Percentiles rank a stretch among this genome's conserved stretches.
Evolutionary conservation across 2,797 vertebrate species (phyloP).

Genomic region (Sebastes steindachneri): DNA sequence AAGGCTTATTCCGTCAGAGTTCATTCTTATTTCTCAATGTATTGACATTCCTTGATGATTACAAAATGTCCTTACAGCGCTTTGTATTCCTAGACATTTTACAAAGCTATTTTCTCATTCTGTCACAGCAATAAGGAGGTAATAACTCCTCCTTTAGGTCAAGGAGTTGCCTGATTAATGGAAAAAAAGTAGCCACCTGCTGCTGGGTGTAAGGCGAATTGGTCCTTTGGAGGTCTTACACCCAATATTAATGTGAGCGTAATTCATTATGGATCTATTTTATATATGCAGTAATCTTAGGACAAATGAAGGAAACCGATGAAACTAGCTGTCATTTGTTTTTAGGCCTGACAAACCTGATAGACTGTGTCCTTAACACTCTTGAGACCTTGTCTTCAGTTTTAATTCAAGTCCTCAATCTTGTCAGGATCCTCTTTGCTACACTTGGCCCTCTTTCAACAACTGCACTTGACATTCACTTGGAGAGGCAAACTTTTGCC

Average conservation of each 20-base stretch:
- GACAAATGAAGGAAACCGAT: background rate
- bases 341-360: background rate
- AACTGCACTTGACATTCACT: background rate
- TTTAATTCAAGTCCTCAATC: background rate
- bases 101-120: background rate
- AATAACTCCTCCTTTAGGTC: background rate
- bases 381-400: background rate
- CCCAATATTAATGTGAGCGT: background rate
- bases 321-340: background rate
- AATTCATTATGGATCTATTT: background rate
- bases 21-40: background rate
- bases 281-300: background rate
- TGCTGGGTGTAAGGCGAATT: background rate
- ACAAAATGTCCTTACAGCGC: background rate
- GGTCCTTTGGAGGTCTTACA: background rate
- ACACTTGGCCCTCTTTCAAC: background rate
- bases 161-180: background rate
- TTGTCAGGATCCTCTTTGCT: constrained; percentile 6
- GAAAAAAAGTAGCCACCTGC: background rate
- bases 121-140: background rate
- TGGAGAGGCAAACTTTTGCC: background rate
- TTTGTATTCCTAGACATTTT: background rate
- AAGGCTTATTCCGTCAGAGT: background rate
- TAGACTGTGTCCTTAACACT: background rate
- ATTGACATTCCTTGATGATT: constrained; percentile 21